Evolutionary conservation across 35 echinoderm and acorn worm genomes (phyloP).

Genomic region (Nesometra sesokonis): DNA sequence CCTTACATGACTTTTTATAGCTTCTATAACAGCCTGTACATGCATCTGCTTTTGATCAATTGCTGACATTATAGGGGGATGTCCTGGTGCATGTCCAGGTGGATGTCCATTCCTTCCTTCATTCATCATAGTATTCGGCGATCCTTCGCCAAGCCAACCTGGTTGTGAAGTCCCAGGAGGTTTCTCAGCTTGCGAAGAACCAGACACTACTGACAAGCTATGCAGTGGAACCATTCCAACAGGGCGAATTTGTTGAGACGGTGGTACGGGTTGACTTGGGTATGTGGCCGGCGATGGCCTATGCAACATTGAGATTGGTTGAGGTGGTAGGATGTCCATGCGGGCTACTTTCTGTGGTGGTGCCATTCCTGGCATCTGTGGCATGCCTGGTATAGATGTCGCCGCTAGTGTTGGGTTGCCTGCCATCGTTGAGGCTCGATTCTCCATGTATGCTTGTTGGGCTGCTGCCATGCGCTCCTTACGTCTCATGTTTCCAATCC

Average conservation of each 20-base stretch:
- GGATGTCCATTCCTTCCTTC: neutral
- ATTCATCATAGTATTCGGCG: neutral
- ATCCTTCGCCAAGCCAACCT: neutral
- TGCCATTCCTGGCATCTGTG: neutral
- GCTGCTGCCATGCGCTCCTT: constrained; percentile 78
- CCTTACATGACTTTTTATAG: no score
- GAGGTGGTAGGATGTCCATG: neutral
- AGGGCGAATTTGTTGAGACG: neutral
- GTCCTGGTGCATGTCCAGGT: no score
- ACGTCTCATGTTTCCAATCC: constrained; percentile 85
- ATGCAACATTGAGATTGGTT: neutral
- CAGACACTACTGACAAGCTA: neutral
- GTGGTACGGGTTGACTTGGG: neutral
- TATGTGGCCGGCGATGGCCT: neutral
- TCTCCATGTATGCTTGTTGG: constrained; percentile 33
- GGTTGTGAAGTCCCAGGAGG: neutral
- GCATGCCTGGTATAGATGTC: neutral
- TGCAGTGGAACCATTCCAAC: neutral
- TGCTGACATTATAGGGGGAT: no score
- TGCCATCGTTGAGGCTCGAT: neutral
- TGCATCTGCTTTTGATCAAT: no score
- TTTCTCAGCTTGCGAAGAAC: neutral
- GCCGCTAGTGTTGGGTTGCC: neutral
- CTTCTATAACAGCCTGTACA: no score
- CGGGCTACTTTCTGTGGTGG: neutral